Evolutionary conservation across 2,113 vertebrate species (phyloP).

Genomic region (Hippocampus abdominalis): DNA sequence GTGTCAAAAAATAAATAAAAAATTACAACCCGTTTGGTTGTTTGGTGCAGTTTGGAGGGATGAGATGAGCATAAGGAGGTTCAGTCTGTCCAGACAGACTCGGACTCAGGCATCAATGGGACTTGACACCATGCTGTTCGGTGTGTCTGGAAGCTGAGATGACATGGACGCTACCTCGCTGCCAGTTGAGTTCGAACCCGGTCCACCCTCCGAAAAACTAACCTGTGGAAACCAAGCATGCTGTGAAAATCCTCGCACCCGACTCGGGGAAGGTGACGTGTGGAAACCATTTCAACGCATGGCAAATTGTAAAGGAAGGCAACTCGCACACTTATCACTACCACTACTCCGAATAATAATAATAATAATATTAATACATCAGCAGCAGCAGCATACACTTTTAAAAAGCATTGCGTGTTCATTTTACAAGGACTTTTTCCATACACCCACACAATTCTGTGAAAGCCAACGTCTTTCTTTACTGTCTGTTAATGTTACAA

Average conservation of each 20-base stretch:
- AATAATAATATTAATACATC: neutral
- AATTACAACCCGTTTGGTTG: slow-evolving; percentile 80
- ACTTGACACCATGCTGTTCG: slow-evolving; percentile 99
- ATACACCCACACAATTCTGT: too few species aligned
- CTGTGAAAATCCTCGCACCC: slow-evolving; percentile 4
- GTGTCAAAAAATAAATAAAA: slow-evolving; percentile 80
- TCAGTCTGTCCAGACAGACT: slow-evolving; percentile 26
- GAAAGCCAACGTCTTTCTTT: too few species aligned
- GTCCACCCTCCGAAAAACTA: slow-evolving; percentile 96
- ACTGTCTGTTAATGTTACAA: too few species aligned
- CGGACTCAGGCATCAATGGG: slow-evolving; percentile 92
- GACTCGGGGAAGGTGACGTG: neutral
- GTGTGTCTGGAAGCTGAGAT: slow-evolving; percentile 96
- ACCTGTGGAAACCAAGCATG: slow-evolving; percentile 69
- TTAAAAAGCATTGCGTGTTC: too few species aligned
- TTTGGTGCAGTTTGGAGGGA: slow-evolving; percentile 71
- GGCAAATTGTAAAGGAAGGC: too few species aligned
- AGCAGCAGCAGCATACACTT: too few species aligned
- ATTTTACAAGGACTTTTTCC: too few species aligned
- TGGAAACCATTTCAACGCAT: too few species aligned
- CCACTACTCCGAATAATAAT: too few species aligned
- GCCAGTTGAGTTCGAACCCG: slow-evolving; percentile 95
- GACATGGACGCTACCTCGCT: slow-evolving; percentile 99
- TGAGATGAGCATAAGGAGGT: slow-evolving; percentile 14
- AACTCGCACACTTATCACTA: too few species aligned